Percentiles rank a stretch among this genome's conserved stretches.
Conservation (phyloP, 2,888 invertebrate genomes). For the Tipula helvola region DNA sequence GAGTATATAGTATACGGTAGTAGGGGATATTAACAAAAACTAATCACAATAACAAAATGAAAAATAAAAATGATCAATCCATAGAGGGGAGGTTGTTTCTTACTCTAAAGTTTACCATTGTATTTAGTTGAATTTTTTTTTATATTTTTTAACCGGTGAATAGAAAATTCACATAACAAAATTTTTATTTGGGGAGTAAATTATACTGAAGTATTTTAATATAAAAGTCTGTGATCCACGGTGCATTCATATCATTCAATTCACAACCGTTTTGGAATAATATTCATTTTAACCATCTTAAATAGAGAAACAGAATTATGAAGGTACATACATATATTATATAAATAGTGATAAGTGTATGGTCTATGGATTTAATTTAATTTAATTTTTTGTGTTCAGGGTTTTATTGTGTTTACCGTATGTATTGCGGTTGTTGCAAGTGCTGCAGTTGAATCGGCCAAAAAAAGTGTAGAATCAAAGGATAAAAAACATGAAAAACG, state of each 20-base stretch:
- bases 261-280: not conserved
- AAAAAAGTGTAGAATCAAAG: constrained; percentile 12
- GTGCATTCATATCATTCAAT: not conserved
- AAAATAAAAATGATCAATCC: not conserved
- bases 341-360: not conserved
- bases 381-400: not conserved
- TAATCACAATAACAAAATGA: not conserved
- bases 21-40: not conserved
- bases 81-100: not conserved
- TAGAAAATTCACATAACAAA: not conserved
- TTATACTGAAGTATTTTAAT: not conserved
- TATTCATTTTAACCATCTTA: not conserved
- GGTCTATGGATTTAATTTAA: not conserved
- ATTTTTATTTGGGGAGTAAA: not conserved
- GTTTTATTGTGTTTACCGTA: constrained; percentile 13
- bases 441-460: constrained; percentile 12
- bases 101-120: not conserved
- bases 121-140: not conserved
- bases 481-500: constrained; percentile 15
- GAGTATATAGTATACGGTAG: not conserved
- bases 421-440: constrained; percentile 14
- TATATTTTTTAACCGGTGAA: not conserved
- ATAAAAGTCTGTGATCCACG: not conserved
- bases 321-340: not conserved
- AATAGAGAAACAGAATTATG: not conserved